A percentile compares a stretch with the other conserved stretches of the same genome.
These are phyloP conservation scores for Ptyas mucosa DNA, from an alignment of 2,113 vertebrate genomes.

Conservation along the genomic window DNA sequence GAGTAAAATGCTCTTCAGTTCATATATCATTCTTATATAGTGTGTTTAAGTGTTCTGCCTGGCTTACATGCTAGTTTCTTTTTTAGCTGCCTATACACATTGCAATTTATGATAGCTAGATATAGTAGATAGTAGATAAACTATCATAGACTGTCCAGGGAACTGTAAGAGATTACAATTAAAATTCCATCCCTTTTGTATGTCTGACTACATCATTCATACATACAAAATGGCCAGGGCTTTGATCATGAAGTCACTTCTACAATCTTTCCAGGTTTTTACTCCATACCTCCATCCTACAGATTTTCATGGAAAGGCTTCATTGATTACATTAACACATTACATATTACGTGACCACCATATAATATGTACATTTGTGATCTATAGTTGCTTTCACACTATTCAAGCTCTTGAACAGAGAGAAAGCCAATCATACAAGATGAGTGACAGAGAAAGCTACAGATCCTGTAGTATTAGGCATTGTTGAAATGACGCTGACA, in stretches of 20 bases:
- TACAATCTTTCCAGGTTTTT: not conserved
- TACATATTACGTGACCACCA: not conserved
- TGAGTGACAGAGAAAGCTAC: not conserved
- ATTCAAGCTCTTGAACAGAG: not conserved
- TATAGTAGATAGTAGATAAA: not conserved
- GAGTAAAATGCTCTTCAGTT: not conserved
- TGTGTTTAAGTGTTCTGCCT: not conserved
- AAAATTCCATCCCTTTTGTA: not conserved
- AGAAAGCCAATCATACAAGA: not conserved
- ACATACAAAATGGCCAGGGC: not conserved
- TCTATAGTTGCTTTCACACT: not conserved
- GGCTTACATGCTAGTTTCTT: not conserved
- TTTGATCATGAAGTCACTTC: not conserved
- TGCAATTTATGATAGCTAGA: not conserved
- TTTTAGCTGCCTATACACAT: not conserved
- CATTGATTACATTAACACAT: not conserved
- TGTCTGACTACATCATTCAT: not conserved
- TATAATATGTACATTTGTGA: not conserved
- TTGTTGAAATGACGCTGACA: not conserved
- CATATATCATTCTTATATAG: not conserved
- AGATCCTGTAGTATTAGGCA: not conserved
- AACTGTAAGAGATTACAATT: not conserved
- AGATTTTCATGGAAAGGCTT: not conserved
- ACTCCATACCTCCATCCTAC: not conserved
- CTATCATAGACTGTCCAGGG: not conserved